Base-by-base conservation (phyloP, 2,113 vertebrate species). In the Rattus rattus region DNA sequence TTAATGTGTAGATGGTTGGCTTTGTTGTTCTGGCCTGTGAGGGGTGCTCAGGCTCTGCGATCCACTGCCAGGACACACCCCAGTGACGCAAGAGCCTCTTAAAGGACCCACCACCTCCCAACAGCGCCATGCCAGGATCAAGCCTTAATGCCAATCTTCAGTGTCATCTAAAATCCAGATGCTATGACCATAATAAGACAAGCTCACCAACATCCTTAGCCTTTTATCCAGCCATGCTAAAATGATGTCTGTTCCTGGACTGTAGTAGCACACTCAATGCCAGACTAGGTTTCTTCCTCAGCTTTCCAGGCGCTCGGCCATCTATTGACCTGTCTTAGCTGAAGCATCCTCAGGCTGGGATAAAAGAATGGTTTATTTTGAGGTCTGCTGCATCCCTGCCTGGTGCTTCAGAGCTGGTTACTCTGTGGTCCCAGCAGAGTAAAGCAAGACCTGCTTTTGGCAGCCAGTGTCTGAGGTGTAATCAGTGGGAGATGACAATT, bases 381-480 rank as follows among this genome's bases (percentile, higher is more conserved):
- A 93, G 39, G 72, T 79, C 89, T 2, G 54, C 54, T 10, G 81
- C 72, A 26, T 84, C 91, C 88, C 86, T 75, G 92, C 84, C 70
- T 94, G 73, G 61, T 49, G 59, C 86, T 10, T 30, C 36, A 0
- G 92, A 96, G 83, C 95, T 73, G 97, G 61, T 93, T 73, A 20
- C 81, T 89, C 65, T 8, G 91, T 39, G 72, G 93, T 94, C 95
- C 61, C n/a, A 1, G 73, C 2, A 69, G 94, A 73, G 72, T 36
- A 93, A 79, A n/a, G 10, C 56, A 2, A 22, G 92, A 43, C 52
- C 91, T 11, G 59, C n/a, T 70, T 59, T 69, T 81, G 93, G 89
- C 97, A 80, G 81, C 2, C 33, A 1, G 90, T 26, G 4, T 89
- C 63, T 6, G 83, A 73, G 92, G 20, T 88, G 33, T 83, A 84